phyloP scores from a whole-genome alignment of 1,140 invertebrate genomes.

The Pogonomyrmex barbatus region DNA sequence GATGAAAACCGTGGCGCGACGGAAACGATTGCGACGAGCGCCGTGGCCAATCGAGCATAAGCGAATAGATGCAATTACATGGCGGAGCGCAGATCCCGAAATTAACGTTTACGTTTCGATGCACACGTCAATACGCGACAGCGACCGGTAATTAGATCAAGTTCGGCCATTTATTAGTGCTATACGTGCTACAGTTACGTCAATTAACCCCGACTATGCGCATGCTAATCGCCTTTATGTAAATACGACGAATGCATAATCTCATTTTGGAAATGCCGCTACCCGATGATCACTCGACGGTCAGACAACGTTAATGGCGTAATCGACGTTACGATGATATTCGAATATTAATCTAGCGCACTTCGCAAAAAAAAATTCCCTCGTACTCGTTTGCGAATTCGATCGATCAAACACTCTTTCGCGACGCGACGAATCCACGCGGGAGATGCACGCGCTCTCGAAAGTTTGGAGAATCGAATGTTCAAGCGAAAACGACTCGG shows the following conservation, averaged over 20 bases:
- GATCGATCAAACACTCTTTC: neutral
- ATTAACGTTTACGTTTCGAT: slow-evolving; percentile 76
- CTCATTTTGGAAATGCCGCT: slow-evolving; percentile 55
- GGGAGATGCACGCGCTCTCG: neutral
- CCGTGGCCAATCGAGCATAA: slow-evolving; percentile 64
- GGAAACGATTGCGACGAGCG: slow-evolving; percentile 43
- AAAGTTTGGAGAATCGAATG: slow-evolving; percentile 28
- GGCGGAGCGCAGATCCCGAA: slow-evolving; percentile 55
- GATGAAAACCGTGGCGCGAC: slow-evolving; percentile 24
- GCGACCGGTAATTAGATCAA: slow-evolving; percentile 78
- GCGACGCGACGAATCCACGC: neutral
- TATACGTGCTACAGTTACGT: slow-evolving; percentile 63
- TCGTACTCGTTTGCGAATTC: neutral
- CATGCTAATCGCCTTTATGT: slow-evolving; percentile 79
- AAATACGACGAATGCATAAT: slow-evolving; percentile 79
- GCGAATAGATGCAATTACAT: slow-evolving; percentile 75
- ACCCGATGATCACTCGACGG: slow-evolving; percentile 8
- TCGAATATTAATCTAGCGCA: neutral
- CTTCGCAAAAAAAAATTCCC: neutral
- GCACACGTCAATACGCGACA: slow-evolving; percentile 67
- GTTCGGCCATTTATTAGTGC: slow-evolving; percentile 78
- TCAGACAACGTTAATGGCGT: neutral
- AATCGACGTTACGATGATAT: neutral
- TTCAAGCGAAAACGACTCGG: slow-evolving; percentile 5
- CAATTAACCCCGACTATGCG: slow-evolving; percentile 72